Evolutionary conservation across 35 echinoderm and acorn worm species (phyloP).

Genomic region (Diadema setosum): DNA sequence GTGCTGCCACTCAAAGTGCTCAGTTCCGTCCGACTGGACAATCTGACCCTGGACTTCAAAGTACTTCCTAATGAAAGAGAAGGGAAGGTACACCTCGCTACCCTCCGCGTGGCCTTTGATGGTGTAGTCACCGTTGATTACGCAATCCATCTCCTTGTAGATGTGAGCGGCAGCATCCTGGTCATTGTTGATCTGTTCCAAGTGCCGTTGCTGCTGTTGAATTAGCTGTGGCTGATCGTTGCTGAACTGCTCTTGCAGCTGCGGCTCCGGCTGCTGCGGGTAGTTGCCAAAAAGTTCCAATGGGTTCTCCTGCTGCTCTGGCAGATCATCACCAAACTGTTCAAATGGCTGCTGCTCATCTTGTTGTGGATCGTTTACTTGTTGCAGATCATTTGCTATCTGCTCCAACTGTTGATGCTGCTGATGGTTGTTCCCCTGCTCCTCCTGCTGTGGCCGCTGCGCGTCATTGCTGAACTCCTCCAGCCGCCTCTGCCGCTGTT

Average conservation of each 20-base stretch:
- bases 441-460: not conserved
- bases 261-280: not conserved
- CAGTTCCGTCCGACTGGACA: constrained; percentile 83
- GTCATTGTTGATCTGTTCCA: not conserved
- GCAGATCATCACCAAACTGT: too few species aligned
- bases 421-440: not conserved
- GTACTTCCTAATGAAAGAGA: constrained; percentile 92
- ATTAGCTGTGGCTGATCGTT: too few species aligned
- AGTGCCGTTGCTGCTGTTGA: not conserved
- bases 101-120: constrained; percentile 76
- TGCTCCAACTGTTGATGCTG: not conserved
- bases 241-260: not conserved
- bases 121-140: constrained; percentile 90
- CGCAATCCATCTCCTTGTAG: constrained; percentile 96
- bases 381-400: not conserved
- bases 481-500: not conserved
- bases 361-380: not conserved
- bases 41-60: constrained; percentile 94
- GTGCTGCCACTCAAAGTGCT: constrained; percentile 98
- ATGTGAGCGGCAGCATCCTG: not conserved
- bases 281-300: too few species aligned
- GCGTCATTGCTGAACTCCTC: not conserved
- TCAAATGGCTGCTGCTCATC: not conserved
- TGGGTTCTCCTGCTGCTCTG: not conserved
- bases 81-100: constrained; percentile 85